These are phyloP conservation scores for Otolemur garnettii DNA, from an alignment of 2,113 vertebrate genomes.

Conservation along the genomic window DNA sequence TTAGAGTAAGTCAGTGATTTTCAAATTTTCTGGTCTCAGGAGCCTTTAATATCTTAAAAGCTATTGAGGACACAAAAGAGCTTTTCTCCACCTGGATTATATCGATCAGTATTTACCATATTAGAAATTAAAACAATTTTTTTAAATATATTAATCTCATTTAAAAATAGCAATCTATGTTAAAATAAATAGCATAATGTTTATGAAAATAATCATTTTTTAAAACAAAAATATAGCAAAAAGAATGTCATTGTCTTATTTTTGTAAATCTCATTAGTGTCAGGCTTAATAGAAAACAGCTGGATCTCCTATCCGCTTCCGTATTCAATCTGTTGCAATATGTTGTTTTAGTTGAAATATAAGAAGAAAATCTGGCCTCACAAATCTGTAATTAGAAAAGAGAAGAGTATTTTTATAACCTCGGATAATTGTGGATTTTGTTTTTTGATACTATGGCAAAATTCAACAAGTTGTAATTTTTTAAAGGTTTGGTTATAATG, in stretches of 20 bases:
- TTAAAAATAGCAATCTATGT: conserved; percentile 6
- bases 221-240: background rate
- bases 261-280: background rate
- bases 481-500: background rate
- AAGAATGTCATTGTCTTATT: background rate
- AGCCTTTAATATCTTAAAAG: conserved; percentile 30
- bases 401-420: background rate
- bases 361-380: conserved; percentile 47
- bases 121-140: conserved; percentile 54
- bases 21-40: conserved; percentile 11
- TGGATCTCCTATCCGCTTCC: background rate
- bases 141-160: background rate
- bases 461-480: conserved; percentile 43
- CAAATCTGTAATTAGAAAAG: background rate
- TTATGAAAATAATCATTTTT: conserved; percentile 36
- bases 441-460: conserved; percentile 28
- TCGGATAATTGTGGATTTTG: background rate
- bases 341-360: conserved; percentile 36
- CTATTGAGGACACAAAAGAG: background rate
- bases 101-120: background rate
- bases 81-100: background rate
- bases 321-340: background rate
- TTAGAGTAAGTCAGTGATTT: background rate
- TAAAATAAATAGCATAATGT: conserved; percentile 35
- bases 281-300: background rate